Percentiles rank a stretch among this genome's conserved stretches.
phyloP scores from a whole-genome alignment of 2,888 invertebrate species.

The Drosophila nigricruria region DNA sequence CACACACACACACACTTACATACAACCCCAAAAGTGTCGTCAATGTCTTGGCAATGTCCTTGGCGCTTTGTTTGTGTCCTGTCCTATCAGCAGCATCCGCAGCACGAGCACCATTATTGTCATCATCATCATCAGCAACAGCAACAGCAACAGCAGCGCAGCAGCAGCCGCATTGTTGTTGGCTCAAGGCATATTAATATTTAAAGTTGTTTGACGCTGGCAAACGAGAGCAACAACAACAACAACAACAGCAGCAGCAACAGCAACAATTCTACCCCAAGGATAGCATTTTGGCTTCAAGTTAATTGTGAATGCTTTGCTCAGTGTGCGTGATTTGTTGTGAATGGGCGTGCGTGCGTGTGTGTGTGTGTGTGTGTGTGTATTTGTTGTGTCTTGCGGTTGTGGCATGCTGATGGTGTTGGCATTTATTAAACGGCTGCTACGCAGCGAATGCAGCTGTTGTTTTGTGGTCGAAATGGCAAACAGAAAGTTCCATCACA shows the following conservation, averaged over 20 bases:
- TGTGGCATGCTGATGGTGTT: conserved; percentile 44
- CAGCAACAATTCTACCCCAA: conserved; percentile 44
- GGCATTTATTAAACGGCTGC: conserved; percentile 53
- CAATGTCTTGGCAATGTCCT: conserved; percentile 64
- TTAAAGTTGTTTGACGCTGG: conserved; percentile 67
- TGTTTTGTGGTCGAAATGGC: conserved; percentile 35
- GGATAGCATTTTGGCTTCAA: conserved; percentile 75
- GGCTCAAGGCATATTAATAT: conserved; percentile 74
- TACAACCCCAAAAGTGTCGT: conserved; percentile 64
- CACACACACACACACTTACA: conserved; percentile 40
- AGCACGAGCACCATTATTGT: conserved; percentile 35
- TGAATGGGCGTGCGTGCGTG: conserved; percentile 48
- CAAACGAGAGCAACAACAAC: conserved; percentile 20
- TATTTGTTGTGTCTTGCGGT: conserved; percentile 47
- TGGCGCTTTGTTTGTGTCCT: conserved; percentile 25
- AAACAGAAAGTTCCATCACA: conserved; percentile 23
- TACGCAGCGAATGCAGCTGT: conserved; percentile 43
- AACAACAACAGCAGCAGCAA: neutral
- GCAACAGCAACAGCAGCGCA: neutral
- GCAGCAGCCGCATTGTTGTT: conserved; percentile 36
- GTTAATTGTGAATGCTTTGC: conserved; percentile 71
- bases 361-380: conserved; percentile 28
- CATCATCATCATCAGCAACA: conserved; percentile 37
- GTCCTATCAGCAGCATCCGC: conserved; percentile 42
- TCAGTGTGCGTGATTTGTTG: conserved; percentile 71